Evolutionary conservation across 2,113 vertebrate genomes (phyloP), one percentile per base, ranked within the genome.

Genomic region (Montifringilla adamsi): DNA sequence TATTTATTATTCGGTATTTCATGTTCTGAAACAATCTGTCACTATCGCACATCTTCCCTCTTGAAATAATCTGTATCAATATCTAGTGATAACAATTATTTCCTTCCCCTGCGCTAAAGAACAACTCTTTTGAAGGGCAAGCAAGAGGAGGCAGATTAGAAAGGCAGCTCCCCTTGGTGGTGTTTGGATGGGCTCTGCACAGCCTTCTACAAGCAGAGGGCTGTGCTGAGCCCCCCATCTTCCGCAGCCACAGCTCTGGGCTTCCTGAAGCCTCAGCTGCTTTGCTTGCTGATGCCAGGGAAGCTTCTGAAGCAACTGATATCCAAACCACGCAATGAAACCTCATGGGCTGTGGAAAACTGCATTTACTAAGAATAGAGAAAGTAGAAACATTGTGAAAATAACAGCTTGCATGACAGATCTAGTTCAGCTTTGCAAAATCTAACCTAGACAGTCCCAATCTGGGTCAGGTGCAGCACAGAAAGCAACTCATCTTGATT

Each of bases 351-450:
- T 89, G 62, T 59, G 53, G 26, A 75, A 90, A 95, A 76, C 3
- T 7, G 56, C 46, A 44, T 52, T 55, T 87, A 81, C 73, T 92
- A 94, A 94, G 91, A 95, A 93, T 22, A 87, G 77, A 53, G 56
- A 53, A 86, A 89, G 86, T 9, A 84, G 81, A 94, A 94, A 83
- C 52, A 15, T 41, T 7, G 4, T 53, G 53, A 85, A 94, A 92
- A 77, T 84, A 94, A 86, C 68, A 90, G 83, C 80, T 94, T 90
- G 79, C 60, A 56, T n/a, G 68, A 86, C 75, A 96, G 83, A 95
- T 86, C 83, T 90, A 78, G 52, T 64, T 88, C 88, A 94, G 58
- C 49, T 90, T 35, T 60, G 47, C 64, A 84, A 84, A 86, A 91
- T 47, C 56, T 84, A 75, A 92, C 66, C 79, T 81, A 93, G 64